Conservation (phyloP, 2,113 vertebrate species). For the Gymnobelideus leadbeateri region DNA sequence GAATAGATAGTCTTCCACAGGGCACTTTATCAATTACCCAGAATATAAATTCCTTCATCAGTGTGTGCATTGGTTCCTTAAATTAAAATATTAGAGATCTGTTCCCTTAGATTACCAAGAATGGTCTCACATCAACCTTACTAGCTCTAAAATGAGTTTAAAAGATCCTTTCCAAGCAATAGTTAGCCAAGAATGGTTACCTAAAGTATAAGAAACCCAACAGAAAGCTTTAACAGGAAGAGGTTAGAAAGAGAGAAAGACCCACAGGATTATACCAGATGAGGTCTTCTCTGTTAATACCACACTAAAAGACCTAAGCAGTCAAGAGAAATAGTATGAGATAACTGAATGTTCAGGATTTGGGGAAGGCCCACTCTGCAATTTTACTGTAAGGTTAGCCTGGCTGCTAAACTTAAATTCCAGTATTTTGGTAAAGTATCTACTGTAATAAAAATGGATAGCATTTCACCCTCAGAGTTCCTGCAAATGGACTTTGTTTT, state of each 20-base stretch:
- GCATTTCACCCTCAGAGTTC: constrained; percentile 29
- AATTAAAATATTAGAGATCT: not conserved
- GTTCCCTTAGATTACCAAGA: not conserved
- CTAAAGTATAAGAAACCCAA: not conserved
- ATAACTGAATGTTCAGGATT: not conserved
- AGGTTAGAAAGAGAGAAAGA: not conserved
- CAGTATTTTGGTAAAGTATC: not conserved
- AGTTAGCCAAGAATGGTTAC: not conserved
- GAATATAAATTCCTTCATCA: not conserved
- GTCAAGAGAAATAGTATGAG: not conserved
- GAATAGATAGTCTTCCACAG: not conserved
- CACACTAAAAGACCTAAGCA: not conserved
- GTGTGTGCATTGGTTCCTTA: not conserved
- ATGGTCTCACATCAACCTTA: not conserved
- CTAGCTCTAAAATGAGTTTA: not conserved
- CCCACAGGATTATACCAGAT: not conserved
- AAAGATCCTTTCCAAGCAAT: not conserved
- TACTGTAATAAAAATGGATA: not conserved
- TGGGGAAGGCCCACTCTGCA: not conserved
- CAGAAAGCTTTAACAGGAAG: not conserved
- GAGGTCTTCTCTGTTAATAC: not conserved
- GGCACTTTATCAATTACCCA: not conserved
- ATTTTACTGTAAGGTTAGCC: not conserved
- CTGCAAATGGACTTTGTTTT: not conserved
- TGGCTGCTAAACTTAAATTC: not conserved